Evolutionary conservation across 2,888 invertebrate species (phyloP).

Genomic region (Serripes groenlandicus): DNA sequence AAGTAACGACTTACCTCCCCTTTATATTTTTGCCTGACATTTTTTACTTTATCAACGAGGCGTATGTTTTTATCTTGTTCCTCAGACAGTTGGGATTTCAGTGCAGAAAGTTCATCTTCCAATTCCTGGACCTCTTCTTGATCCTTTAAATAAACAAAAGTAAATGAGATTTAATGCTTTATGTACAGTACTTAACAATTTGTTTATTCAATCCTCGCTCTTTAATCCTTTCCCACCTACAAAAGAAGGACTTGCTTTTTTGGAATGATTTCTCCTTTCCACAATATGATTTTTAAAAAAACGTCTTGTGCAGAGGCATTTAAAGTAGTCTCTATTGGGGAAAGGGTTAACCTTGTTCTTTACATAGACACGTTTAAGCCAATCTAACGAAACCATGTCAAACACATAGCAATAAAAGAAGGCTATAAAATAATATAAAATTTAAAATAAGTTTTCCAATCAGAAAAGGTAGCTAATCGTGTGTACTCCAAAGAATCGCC

Average conservation of each 20-base stretch:
- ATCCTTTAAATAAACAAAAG: conserved; percentile 41
- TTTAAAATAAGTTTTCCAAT: too few relatives aligned
- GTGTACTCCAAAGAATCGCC: too few relatives aligned
- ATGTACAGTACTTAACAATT: not conserved
- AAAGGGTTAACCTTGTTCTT: too few relatives aligned
- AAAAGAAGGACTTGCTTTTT: not conserved
- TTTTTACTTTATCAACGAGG: conserved; percentile 63
- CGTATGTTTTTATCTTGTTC: conserved; percentile 75
- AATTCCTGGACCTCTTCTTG: conserved; percentile 67
- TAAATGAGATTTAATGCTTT: too few relatives aligned
- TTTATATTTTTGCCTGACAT: conserved; percentile 51
- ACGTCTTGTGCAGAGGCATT: too few relatives aligned
- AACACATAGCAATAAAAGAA: too few relatives aligned
- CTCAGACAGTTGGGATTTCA: conserved; percentile 71
- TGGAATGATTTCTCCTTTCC: not conserved
- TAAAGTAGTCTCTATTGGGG: too few relatives aligned
- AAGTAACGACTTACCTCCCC: conserved; percentile 52
- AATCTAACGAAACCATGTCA: too few relatives aligned
- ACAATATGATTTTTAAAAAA: not conserved
- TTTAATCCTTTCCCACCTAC: not conserved
- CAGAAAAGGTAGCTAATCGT: too few relatives aligned
- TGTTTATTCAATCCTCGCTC: not conserved
- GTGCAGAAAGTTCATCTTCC: conserved; percentile 68
- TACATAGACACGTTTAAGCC: too few relatives aligned
- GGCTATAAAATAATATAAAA: too few relatives aligned